Base-by-base conservation (phyloP, 1,140 invertebrate species). In the Solen grandis region DNA sequence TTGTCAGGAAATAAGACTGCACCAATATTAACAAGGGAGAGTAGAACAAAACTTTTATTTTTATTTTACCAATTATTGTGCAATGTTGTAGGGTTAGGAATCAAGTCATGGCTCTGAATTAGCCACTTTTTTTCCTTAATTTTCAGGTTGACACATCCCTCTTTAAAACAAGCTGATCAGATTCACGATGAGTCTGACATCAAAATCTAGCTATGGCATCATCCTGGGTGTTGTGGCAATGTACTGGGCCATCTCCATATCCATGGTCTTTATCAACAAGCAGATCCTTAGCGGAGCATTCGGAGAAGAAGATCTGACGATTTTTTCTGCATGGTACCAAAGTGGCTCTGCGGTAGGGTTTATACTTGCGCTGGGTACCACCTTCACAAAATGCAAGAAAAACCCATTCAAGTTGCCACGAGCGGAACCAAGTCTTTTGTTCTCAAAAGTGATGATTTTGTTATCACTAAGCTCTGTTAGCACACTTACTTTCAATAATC, bases 181-280 rank as follows among this genome's bases (percentile, higher is more conserved):
- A n/a, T n/a, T n/a, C n/a, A n/a, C n/a, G n/a, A n/a, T n/a, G n/a
- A n/a, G n/a, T n/a, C n/a, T n/a, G n/a, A n/a, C n/a, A n/a, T n/a
- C n/a, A n/a, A n/a, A n/a, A n/a, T n/a, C n/a, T 19, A 10, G 14
- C 14, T 80, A 80, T 33, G 19, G 55, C 57, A 36, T 80, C 3
- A 75, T 90, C 1, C 75, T 76, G 35, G 55, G 57, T 10, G 89
- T 91, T 41, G 76, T 92, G 2, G 10, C 78, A 16, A 60, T 84
- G 31, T 91, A 92, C 72, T 92, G 92, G 91, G 76, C 63, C 2
- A 80, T 91, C 2, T 91, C 91, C 14, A 92, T 92, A 31, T 88
- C 91, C 0, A 87, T 92, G 87, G 90, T 92, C 2, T 92, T 92
- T 76, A 79, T 89, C 27, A 92, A 91, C 84, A 92, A 92, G 55